Evolutionary conservation across 2,888 invertebrate genomes (phyloP).

Genomic region (Chaitophorus viminalis): DNA sequence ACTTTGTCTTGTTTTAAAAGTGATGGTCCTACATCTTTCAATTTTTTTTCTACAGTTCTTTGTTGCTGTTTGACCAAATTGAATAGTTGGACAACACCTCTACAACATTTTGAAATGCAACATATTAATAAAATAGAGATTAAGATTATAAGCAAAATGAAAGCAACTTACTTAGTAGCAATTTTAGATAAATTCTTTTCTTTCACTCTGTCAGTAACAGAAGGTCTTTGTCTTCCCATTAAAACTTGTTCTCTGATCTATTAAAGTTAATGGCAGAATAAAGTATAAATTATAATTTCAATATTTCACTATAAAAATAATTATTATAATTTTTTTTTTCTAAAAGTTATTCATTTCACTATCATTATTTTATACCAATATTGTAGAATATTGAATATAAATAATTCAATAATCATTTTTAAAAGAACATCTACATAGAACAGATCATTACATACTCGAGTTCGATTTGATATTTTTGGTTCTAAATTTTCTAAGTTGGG

Average conservation of each 20-base stretch:
- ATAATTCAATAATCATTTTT: too few species aligned
- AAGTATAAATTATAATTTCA: conserved; percentile 22
- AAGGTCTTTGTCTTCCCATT: conserved; percentile 78
- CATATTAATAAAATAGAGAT: not conserved
- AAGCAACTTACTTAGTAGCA: conserved; percentile 75
- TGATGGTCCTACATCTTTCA: conserved; percentile 78
- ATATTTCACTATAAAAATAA: too few species aligned
- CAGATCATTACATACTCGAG: conserved; percentile 38
- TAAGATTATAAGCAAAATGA: not conserved
- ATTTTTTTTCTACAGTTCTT: conserved; percentile 77
- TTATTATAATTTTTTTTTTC: not conserved
- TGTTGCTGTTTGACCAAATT: conserved; percentile 91
- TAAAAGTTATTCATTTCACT: too few species aligned
- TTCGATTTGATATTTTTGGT: conserved; percentile 50
- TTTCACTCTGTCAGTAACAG: conserved; percentile 78
- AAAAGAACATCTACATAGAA: too few species aligned
- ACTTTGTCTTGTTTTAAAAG: conserved; percentile 82
- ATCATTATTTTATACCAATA: too few species aligned
- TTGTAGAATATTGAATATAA: not conserved
- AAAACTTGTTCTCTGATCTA: conserved; percentile 75
- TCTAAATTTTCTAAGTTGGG: conserved; percentile 54
- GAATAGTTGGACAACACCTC: conserved; percentile 91
- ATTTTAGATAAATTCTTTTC: conserved; percentile 83
- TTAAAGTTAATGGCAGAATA: conserved; percentile 65
- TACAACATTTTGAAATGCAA: conserved; percentile 66